Percentiles rank a stretch among this genome's conserved stretches.
Evolutionary conservation across 1,140 invertebrate species (phyloP).

Genomic region (Brachionus angularis): DNA sequence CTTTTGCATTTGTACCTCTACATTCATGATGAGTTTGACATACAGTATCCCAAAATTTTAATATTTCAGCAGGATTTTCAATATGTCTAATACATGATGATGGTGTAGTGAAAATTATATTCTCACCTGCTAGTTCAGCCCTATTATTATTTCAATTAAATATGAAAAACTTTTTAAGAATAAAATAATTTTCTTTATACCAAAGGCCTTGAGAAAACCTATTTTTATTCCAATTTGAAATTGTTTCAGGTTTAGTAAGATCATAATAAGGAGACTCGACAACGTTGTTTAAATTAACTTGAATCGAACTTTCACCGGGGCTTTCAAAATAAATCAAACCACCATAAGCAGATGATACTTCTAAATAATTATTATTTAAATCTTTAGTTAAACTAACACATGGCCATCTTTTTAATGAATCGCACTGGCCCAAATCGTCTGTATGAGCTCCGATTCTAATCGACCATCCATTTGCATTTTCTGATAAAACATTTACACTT

Average conservation of each 20-base stretch:
- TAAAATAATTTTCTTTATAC: neutral
- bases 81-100: constrained; percentile 44
- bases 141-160: neutral
- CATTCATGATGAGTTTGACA: constrained; percentile 45
- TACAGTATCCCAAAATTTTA: constrained; percentile 46
- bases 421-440: constrained; percentile 17
- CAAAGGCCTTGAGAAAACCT: constrained; percentile 45
- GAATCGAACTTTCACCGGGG: neutral
- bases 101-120: constrained; percentile 47
- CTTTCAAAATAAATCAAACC: constrained; percentile 35
- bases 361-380: neutral
- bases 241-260: constrained; percentile 14
- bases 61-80: constrained; percentile 41
- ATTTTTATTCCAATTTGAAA: constrained; percentile 23
- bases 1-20: constrained; percentile 44
- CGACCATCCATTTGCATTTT: neutral
- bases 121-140: constrained; percentile 47
- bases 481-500: neutral
- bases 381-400: neutral
- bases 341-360: constrained; percentile 7
- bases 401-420: constrained; percentile 7
- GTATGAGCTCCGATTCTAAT: constrained; percentile 36
- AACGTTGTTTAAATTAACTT: constrained; percentile 1
- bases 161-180: neutral
- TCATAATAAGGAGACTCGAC: constrained; percentile 25